Base-by-base conservation (phyloP, 2,888 invertebrate genomes). In the Pyrgus malvae region DNA sequence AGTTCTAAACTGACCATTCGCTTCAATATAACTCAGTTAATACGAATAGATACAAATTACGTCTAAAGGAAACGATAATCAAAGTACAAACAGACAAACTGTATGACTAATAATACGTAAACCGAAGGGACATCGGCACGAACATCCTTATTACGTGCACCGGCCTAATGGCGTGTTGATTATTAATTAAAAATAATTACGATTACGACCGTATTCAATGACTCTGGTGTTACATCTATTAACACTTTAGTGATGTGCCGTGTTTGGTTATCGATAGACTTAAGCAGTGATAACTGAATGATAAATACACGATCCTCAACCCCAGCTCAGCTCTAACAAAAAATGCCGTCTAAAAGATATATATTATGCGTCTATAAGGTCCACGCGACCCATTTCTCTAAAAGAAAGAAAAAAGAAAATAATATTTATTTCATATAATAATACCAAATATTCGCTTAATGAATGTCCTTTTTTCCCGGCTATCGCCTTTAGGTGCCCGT, bases 111-210 rank as follows among this genome's bases (percentile, higher is more conserved):
- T 63, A 67, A 38, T 19, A 17, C 11, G 66, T 78, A 78, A 73
- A 75, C 67, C 71, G 69, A 81, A 82, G 77, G 84, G 83, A 81
- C 89, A 88, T 89, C 88, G 89, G 82, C 89, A 76, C 76, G 68
- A 72, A 70, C 84, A 87, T 88, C 88, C 88, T 88, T 80, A 87
- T 89, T 88, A 88, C 78, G 73, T 69, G 74, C 77, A 75, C 75
- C 72, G 76, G 74, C 70, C 83, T 86, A 85, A 87, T 86, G 80
- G 81, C 86, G 87, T 81, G 83, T 88, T 89, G 89, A 85, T 89
- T 89, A 90, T 88, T 89, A 89, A 90, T 90, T 90, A 90, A 90
- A 89, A 90, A 89, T 90, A 89, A 89, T 90, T 87, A 89, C 83
- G 83, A 90, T 90, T 90, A 89, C 86, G 89, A 87, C 83, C 89